Evolutionary conservation across 2,888 invertebrate genomes (phyloP).

Genomic region (Platycnemis pennipes): DNA sequence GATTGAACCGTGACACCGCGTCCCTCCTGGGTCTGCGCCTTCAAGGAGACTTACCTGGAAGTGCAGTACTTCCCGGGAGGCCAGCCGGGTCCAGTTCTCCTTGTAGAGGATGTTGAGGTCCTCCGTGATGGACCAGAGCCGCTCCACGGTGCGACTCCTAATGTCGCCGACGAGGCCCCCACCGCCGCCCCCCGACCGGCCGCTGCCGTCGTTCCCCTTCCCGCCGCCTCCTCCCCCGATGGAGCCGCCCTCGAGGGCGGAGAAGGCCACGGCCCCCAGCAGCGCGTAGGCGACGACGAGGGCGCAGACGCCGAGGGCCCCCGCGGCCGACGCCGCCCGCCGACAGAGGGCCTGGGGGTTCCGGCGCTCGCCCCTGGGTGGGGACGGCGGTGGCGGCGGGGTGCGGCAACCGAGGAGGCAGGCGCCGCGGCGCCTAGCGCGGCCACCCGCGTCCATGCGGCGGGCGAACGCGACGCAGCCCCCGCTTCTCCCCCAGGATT

Average conservation of each 20-base stretch:
- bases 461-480: slow-evolving; percentile 56
- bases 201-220: slow-evolving; percentile 83
- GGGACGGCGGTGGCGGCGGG: slow-evolving; percentile 69
- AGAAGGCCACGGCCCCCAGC: slow-evolving; percentile 94
- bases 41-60: slow-evolving; percentile 86
- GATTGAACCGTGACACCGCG: too few relatives aligned
- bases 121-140: slow-evolving; percentile 92
- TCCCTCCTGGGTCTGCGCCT: too few relatives aligned
- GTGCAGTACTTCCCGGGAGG: slow-evolving; percentile 92
- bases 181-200: neutral
- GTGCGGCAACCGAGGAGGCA: slow-evolving; percentile 63
- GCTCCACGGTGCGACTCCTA: slow-evolving; percentile 88
- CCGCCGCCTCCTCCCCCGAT: slow-evolving; percentile 74
- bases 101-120: slow-evolving; percentile 93
- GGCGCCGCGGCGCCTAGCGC: slow-evolving; percentile 66
- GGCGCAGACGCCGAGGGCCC: slow-evolving; percentile 90
- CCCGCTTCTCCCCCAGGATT: slow-evolving; percentile 61
- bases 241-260: slow-evolving; percentile 86
- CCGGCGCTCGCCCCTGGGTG: slow-evolving; percentile 69
- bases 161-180: slow-evolving; percentile 81
- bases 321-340: slow-evolving; percentile 84
- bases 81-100: slow-evolving; percentile 94
- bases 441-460: slow-evolving; percentile 66
- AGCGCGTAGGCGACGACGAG: slow-evolving; percentile 95
- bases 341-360: slow-evolving; percentile 74